A percentile compares a stretch with the other conserved stretches of the same genome.
Evolutionary conservation across 1,140 invertebrate genomes (phyloP).

Genomic region (Psilanteris sp.): DNA sequence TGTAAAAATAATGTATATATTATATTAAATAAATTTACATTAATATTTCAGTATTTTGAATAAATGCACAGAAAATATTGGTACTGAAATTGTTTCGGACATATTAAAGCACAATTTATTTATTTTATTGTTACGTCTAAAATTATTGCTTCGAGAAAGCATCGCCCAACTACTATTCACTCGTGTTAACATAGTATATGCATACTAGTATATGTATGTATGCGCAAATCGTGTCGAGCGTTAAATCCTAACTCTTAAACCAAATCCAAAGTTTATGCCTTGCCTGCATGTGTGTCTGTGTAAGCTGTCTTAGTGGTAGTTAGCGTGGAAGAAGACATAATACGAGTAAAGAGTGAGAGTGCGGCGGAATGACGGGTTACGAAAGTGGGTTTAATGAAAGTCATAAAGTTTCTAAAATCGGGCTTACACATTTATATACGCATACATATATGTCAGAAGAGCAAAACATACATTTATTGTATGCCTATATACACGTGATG

Average conservation of each 20-base stretch:
- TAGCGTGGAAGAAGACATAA: conserved; percentile 34
- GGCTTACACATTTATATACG: conserved; percentile 20
- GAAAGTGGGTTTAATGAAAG: conserved; percentile 70
- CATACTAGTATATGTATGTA: conserved; percentile 10
- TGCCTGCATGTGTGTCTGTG: conserved; percentile 16
- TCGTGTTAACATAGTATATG: conserved; percentile 68
- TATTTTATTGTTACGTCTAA: conserved; percentile 2
- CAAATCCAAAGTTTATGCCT: conserved; percentile 32
- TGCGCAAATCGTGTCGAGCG: conserved; percentile 33
- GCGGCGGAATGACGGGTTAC: conserved; percentile 23
- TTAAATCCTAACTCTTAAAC: conserved; percentile 62
- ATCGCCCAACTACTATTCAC: conserved; percentile 41
- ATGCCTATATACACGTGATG: conserved; percentile 11
- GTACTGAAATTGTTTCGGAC: background rate
- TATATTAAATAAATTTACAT: too few species aligned
- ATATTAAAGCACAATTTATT: conserved; percentile 12
- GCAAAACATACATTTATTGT: conserved; percentile 30
- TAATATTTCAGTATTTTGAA: background rate
- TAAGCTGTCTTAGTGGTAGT: conserved; percentile 28
- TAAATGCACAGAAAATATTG: conserved; percentile 1
- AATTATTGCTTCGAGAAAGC: conserved; percentile 56
- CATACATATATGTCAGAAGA: background rate
- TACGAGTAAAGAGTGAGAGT: conserved; percentile 17
- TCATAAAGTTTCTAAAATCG: conserved; percentile 68
- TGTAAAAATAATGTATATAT: too few species aligned